Percentiles rank a stretch among this genome's conserved stretches.
These are phyloP conservation scores for Vimba vimba DNA, from an alignment of 2,113 vertebrate genomes.

Conservation along the genomic window DNA sequence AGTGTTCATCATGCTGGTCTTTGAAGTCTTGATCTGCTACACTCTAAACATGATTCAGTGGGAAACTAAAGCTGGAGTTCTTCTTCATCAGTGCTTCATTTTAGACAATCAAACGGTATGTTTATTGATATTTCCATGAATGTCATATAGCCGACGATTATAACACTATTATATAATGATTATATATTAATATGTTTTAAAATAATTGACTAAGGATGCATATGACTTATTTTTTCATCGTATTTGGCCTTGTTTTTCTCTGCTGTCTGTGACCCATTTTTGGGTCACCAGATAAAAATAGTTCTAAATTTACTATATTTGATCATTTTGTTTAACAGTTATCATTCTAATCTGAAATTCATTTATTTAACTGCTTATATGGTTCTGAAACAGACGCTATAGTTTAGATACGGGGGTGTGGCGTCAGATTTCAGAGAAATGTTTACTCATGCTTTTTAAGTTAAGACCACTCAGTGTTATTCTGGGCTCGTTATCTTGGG, in stretches of 20 bases:
- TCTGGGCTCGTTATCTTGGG: slow-evolving; percentile 69
- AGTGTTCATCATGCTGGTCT: slow-evolving; percentile 27
- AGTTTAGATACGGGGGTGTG: slow-evolving; percentile 56
- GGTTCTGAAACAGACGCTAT: slow-evolving; percentile 38
- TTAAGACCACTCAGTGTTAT: slow-evolving; percentile 64
- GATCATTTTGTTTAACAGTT: not conserved
- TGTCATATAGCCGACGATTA: not conserved
- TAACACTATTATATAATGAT: no score
- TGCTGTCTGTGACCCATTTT: not conserved
- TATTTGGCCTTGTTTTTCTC: not conserved
- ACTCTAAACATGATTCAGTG: slow-evolving; percentile 4
- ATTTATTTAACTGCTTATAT: slow-evolving; percentile 8
- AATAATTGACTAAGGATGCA: no score
- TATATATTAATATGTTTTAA: no score
- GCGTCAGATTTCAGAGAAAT: slow-evolving; percentile 64
- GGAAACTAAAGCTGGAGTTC: not conserved
- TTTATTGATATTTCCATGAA: not conserved
- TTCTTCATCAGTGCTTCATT: not conserved
- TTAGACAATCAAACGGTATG: not conserved
- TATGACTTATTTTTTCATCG: not conserved
- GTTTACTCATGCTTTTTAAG: slow-evolving; percentile 70
- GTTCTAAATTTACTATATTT: slow-evolving; percentile 31
- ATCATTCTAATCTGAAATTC: slow-evolving; percentile 16
- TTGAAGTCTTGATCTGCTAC: slow-evolving; percentile 16
- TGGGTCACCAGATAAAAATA: not conserved